Conservation (phyloP, 1,140 invertebrate genomes). For the Drosophila pandora region DNA sequence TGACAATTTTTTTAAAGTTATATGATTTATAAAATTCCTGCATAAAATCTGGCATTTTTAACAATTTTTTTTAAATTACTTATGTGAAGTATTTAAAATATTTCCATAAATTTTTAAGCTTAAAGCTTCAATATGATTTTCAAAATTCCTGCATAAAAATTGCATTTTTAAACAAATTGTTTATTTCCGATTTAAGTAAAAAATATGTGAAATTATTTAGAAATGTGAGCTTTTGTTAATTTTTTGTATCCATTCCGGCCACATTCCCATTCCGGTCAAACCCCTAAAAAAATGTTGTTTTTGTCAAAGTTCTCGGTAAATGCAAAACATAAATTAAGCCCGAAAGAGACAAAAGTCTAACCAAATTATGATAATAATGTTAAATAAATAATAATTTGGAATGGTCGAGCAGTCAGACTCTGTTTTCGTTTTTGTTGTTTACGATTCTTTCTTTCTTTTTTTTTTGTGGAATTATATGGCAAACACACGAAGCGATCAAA, state of each 20-base stretch:
- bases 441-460: constrained; percentile 3
- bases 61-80: no score
- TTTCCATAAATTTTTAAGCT: no score
- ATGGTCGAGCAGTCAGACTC: constrained; percentile 17
- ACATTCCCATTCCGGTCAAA: constrained; percentile 42
- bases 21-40: no score
- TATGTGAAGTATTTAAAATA: no score
- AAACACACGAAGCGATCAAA: constrained; percentile 61
- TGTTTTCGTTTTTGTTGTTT: constrained; percentile 12
- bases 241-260: background rate
- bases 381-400: constrained; percentile 55
- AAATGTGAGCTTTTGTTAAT: constrained; percentile 3
- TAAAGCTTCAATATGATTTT: no score
- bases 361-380: constrained; percentile 49
- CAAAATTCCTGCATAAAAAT: background rate
- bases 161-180: background rate
- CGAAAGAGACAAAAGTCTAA: constrained; percentile 12
- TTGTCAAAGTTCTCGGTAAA: constrained; percentile 7
- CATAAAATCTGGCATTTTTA: no score
- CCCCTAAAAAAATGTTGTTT: constrained; percentile 12
- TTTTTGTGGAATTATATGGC: constrained; percentile 31
- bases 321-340: constrained; percentile 36
- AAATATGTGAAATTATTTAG: constrained; percentile 2
- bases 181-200: constrained; percentile 1
- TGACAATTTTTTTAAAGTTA: background rate